These are phyloP conservation scores for Sceliomorpha sp. DNA, from an alignment of 2,888 invertebrate species.

Conservation along the genomic window DNA sequence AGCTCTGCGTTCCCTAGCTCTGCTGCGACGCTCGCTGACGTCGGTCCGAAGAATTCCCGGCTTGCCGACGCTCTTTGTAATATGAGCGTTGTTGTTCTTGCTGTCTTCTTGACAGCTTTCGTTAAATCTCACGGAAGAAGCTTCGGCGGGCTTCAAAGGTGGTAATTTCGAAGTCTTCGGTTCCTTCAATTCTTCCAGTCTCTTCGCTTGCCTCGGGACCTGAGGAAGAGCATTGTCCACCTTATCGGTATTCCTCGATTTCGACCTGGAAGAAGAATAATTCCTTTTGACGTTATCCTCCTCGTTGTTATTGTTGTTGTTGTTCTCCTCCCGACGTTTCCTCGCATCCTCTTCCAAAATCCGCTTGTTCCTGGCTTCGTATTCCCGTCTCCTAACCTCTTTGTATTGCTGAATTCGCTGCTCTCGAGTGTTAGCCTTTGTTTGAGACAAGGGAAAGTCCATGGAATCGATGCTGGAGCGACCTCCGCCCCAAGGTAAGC, in stretches of 20 bases:
- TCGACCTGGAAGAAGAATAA: slow-evolving; percentile 12
- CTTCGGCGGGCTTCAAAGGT: slow-evolving; percentile 53
- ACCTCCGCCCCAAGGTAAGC: slow-evolving; percentile 68
- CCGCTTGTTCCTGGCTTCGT: slow-evolving; percentile 73
- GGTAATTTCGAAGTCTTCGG: slow-evolving; percentile 48
- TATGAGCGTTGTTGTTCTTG: slow-evolving; percentile 55
- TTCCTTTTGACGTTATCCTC: slow-evolving; percentile 14
- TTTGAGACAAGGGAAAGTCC: slow-evolving; percentile 62
- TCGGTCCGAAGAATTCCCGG: slow-evolving; percentile 65
- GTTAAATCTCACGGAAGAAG: slow-evolving; percentile 56
- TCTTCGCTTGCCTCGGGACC: slow-evolving; percentile 24
- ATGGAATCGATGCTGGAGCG: slow-evolving; percentile 71
- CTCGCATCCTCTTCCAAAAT: slow-evolving; percentile 74
- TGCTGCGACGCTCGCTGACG: slow-evolving; percentile 69
- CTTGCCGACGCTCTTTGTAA: slow-evolving; percentile 13
- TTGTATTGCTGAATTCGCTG: slow-evolving; percentile 77
- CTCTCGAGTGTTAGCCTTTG: slow-evolving; percentile 71
- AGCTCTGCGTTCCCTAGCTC: slow-evolving; percentile 71
- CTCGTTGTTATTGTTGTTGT: slow-evolving; percentile 60
- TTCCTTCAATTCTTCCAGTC: slow-evolving; percentile 15
- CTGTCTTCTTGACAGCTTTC: slow-evolving; percentile 62
- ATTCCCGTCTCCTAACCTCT: slow-evolving; percentile 73
- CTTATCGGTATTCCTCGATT: slow-evolving; percentile 45
- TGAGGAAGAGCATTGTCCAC: slow-evolving; percentile 29
- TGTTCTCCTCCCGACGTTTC: slow-evolving; percentile 67